Conservation (phyloP, 2,113 vertebrate genomes). For the Semnornis frantzii region DNA sequence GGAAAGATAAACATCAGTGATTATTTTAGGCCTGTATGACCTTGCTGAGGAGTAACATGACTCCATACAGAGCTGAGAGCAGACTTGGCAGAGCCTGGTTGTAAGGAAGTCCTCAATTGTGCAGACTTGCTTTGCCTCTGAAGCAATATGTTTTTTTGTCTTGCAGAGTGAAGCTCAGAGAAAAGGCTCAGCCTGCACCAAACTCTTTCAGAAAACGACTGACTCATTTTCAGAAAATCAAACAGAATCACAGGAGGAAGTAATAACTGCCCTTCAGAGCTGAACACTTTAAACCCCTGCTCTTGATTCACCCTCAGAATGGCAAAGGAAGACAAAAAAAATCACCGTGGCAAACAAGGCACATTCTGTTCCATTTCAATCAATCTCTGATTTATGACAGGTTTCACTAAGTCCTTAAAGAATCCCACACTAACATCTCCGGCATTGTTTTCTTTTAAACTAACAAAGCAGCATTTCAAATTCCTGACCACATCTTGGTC, state of each 20-base stretch:
- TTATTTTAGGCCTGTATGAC: slow-evolving; percentile 48
- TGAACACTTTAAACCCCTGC: not conserved
- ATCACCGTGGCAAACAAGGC: not conserved
- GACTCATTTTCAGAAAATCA: slow-evolving; percentile 64
- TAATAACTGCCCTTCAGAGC: slow-evolving; percentile 33
- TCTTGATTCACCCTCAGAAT: slow-evolving; percentile 4
- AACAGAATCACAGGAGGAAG: slow-evolving; percentile 45
- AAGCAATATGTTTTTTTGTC: slow-evolving; percentile 42
- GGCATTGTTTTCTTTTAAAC: slow-evolving; percentile 29
- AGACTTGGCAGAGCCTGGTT: slow-evolving; percentile 45
- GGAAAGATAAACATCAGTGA: slow-evolving; percentile 60
- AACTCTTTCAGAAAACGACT: slow-evolving; percentile 45
- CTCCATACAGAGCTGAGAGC: slow-evolving; percentile 21
- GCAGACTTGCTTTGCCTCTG: slow-evolving; percentile 61
- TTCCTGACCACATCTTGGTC: slow-evolving; percentile 20
- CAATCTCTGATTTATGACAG: slow-evolving; percentile 19
- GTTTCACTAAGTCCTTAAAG: slow-evolving; percentile 21
- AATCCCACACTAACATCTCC: not conserved
- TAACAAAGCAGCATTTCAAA: slow-evolving; percentile 33
- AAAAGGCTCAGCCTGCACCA: slow-evolving; percentile 21
- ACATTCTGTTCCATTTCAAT: slow-evolving; percentile 30
- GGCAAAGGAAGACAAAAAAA: not conserved
- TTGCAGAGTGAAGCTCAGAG: slow-evolving; percentile 22
- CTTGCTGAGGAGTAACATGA: slow-evolving; percentile 55
- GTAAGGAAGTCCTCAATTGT: slow-evolving; percentile 61